A percentile compares a stretch with the other conserved stretches of the same genome.
These are phyloP conservation scores for Meganola albula DNA, from an alignment of 2,888 invertebrate genomes.

Conservation along the genomic window DNA sequence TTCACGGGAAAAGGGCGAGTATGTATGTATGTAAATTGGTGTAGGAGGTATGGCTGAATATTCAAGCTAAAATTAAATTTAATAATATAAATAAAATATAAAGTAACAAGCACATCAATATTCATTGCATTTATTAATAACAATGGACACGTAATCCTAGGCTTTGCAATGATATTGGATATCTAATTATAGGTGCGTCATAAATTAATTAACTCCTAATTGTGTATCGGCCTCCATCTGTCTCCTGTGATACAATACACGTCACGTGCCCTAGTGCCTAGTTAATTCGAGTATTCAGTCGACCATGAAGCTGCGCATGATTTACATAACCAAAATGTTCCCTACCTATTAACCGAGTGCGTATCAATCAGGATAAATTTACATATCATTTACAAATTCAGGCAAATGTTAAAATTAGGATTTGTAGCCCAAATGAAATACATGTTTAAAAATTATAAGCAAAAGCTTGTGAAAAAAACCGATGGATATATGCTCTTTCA, in stretches of 20 bases:
- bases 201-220: constrained; percentile 70
- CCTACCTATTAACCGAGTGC: constrained; percentile 19
- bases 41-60: no score
- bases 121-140: constrained; percentile 36
- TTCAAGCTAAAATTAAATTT: no score
- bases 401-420: constrained; percentile 10
- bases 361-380: constrained; percentile 28
- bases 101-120: constrained; percentile 17
- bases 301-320: constrained; percentile 27
- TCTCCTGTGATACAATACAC: constrained; percentile 26
- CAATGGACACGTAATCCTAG: constrained; percentile 37
- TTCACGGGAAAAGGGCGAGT: no score
- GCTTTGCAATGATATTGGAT: constrained; percentile 43
- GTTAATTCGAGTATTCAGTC: constrained; percentile 36
- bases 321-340: constrained; percentile 32
- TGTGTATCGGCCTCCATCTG: constrained; percentile 49
- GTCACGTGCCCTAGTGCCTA: constrained; percentile 26
- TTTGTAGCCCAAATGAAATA: no score
- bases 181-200: constrained; percentile 55
- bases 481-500: no score
- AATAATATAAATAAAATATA: not conserved
- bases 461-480: no score
- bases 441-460: no score
- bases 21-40: no score
- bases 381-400: constrained; percentile 21